Evolutionary conservation across 2,113 vertebrate genomes (phyloP).

Genomic region (Mesitornis unicolor): DNA sequence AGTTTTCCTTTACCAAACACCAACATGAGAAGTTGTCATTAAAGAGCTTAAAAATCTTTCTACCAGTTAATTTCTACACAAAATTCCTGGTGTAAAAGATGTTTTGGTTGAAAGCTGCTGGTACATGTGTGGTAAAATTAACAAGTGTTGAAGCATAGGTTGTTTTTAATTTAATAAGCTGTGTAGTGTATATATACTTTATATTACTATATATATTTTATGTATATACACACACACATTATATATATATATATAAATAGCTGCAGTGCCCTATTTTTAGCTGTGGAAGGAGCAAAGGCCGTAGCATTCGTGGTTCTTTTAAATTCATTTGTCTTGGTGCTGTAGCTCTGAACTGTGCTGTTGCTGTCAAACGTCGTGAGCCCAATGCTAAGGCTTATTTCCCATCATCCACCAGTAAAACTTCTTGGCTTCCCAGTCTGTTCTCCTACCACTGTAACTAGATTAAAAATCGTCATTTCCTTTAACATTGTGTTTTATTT

Average conservation of each 20-base stretch:
- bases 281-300: not conserved
- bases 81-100: not conserved
- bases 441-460: not conserved
- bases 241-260: too few relatives aligned
- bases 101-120: not conserved
- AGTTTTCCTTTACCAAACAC: not conserved
- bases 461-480: not conserved
- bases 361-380: not conserved
- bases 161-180: not conserved
- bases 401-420: not conserved
- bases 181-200: too few relatives aligned
- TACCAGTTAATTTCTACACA: accelerated
- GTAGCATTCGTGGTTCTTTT: not conserved
- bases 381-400: not conserved
- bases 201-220: too few relatives aligned
- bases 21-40: not conserved
- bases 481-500: accelerated
- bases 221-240: too few relatives aligned
- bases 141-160: not conserved
- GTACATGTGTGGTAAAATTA: accelerated
- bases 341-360: not conserved
- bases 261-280: not conserved
- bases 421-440: not conserved
- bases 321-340: not conserved
- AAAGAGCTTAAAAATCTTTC: not conserved